phyloP scores from a whole-genome alignment of 2,113 vertebrate genomes.

The Epinephelus fuscoguttatus region DNA sequence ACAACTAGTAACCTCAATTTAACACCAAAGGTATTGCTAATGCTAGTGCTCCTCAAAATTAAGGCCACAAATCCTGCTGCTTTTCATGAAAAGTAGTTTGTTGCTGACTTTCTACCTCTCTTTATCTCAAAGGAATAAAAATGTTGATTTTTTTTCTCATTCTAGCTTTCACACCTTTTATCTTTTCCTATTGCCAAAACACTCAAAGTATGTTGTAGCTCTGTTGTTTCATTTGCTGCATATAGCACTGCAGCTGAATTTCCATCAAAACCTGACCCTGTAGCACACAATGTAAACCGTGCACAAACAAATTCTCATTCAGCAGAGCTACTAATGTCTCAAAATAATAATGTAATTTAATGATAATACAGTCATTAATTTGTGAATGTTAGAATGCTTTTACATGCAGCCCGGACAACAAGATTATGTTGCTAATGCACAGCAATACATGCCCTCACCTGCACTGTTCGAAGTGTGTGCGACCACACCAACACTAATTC shows the following conservation, averaged over 20 bases:
- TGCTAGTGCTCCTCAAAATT: conserved; percentile 25
- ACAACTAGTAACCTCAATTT: not conserved
- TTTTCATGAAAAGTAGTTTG: not conserved
- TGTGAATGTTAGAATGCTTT: not conserved
- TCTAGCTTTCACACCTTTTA: not conserved
- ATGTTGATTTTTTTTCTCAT: not conserved
- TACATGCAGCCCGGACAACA: not conserved
- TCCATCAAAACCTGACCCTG: not conserved
- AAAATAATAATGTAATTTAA: not conserved
- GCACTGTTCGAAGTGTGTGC: conserved; percentile 11
- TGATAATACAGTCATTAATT: not conserved
- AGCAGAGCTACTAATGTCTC: not conserved
- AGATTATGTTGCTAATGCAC: not conserved
- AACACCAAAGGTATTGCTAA: conserved; percentile 7
- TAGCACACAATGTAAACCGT: too few species aligned
- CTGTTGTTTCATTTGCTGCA: not conserved
- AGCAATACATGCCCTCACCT: conserved; percentile 21
- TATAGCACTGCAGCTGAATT: not conserved
- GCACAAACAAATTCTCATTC: not conserved
- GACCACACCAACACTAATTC: conserved; percentile 61
- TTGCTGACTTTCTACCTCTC: not conserved
- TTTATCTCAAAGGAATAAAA: not conserved
- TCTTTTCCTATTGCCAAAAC: not conserved
- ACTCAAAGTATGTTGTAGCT: not conserved
- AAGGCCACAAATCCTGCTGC: conserved; percentile 39